phyloP scores from a whole-genome alignment of 2,888 invertebrate species.

The Gordius sp. region DNA sequence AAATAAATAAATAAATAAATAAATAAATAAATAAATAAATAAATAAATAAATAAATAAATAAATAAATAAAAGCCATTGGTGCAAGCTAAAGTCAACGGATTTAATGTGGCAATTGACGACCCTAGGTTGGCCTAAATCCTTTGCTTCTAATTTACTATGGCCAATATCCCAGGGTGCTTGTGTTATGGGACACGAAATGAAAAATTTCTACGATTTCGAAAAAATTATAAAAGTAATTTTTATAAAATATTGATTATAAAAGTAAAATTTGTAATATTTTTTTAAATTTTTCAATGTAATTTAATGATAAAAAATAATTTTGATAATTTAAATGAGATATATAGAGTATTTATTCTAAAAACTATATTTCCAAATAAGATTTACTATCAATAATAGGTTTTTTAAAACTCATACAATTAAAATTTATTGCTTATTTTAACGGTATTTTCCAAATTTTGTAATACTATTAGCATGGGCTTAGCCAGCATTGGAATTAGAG shows the following conservation, averaged over 20 bases:
- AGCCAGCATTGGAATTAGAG: too few relatives aligned
- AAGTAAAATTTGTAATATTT: background rate
- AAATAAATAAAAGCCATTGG: constrained; percentile 1
- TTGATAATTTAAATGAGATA: too few relatives aligned
- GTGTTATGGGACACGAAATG: background rate
- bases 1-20: too few relatives aligned
- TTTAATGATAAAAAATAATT: background rate
- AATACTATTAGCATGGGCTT: too few relatives aligned
- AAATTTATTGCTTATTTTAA: too few relatives aligned
- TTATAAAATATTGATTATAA: background rate
- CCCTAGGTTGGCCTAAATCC: constrained; percentile 13
- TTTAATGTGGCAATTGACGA: constrained; percentile 4
- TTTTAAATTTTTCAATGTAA: background rate
- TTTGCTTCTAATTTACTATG: background rate
- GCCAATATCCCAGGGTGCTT: constrained; percentile 1
- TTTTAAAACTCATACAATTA: too few relatives aligned
- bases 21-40: too few relatives aligned
- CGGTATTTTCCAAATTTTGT: too few relatives aligned
- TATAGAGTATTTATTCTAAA: too few relatives aligned
- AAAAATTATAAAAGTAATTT: constrained; percentile 4
- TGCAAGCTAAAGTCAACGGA: background rate
- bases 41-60: too few relatives aligned
- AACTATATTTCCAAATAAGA: too few relatives aligned
- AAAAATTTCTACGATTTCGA: background rate
- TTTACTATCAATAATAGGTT: too few relatives aligned